Evolutionary conservation across 2,113 vertebrate species (phyloP).

Genomic region (Austrofundulus limnaeus): DNA sequence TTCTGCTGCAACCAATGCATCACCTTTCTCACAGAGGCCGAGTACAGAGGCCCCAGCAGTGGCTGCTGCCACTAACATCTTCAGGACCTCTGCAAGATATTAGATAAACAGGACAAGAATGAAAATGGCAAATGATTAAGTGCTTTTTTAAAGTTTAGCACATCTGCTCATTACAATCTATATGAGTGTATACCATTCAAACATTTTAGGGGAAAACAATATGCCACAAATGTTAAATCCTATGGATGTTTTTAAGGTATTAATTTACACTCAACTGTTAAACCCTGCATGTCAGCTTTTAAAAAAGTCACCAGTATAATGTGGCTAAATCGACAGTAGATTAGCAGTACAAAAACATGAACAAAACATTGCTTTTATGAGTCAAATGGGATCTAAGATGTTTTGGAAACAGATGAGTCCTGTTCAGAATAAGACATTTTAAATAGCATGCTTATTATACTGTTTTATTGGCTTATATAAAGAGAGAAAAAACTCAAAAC

Average conservation of each 20-base stretch:
- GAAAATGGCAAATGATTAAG: not conserved
- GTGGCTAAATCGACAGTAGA: constrained; percentile 11
- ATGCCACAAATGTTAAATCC: no score
- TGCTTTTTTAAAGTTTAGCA: no score
- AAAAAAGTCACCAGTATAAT: no score
- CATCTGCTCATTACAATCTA: no score
- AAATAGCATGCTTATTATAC: not conserved
- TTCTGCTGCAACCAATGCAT: constrained; percentile 90
- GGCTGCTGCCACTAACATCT: constrained; percentile 83
- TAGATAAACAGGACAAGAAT: not conserved
- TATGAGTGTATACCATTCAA: no score
- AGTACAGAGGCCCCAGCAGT: constrained; percentile 85
- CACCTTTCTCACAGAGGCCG: constrained; percentile 91
- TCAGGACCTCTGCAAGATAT: constrained; percentile 83
- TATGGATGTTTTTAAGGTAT: no score
- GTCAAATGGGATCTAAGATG: not conserved
- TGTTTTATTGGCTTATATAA: no score
- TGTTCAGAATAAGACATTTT: not conserved
- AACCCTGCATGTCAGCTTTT: no score
- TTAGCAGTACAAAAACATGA: not conserved
- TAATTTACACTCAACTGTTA: no score
- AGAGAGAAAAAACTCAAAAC: no score
- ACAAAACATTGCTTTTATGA: not conserved
- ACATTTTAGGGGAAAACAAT: no score
- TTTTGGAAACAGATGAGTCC: not conserved